Percentiles rank a stretch among this genome's conserved stretches.
Conservation (phyloP, 1,140 invertebrate genomes). For the Leptinotarsa defecta region DNA sequence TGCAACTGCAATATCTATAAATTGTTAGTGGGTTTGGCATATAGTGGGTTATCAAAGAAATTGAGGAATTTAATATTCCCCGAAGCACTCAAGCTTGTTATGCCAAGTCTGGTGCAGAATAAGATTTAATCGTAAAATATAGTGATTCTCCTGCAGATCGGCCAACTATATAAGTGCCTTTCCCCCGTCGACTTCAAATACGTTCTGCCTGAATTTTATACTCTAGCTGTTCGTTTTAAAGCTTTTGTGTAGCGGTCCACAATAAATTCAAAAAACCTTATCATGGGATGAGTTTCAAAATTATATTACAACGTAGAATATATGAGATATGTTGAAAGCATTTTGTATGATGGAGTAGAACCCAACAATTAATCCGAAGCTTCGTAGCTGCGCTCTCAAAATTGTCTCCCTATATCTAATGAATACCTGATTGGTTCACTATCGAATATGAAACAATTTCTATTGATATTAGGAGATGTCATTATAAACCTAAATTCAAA, state of each 20-base stretch:
- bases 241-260: not conserved
- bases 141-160: not conserved
- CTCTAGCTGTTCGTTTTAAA: not conserved
- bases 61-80: slow-evolving; percentile 6
- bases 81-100: not conserved
- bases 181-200: not conserved
- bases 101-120: slow-evolving; percentile 2
- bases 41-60: not conserved
- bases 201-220: not conserved
- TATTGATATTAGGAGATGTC: too few species aligned
- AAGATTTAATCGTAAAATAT: slow-evolving; percentile 7
- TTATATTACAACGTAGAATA: too few species aligned
- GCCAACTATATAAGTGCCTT: not conserved
- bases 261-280: too few species aligned
- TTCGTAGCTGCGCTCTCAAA: too few species aligned
- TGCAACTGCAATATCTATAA: slow-evolving; percentile 1
- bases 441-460: too few species aligned
- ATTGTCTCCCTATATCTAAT: too few species aligned
- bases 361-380: too few species aligned
- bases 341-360: too few species aligned
- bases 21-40: not conserved
- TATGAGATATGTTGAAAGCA: too few species aligned
- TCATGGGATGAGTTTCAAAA: too few species aligned
- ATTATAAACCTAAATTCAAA: too few species aligned
- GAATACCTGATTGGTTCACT: too few species aligned